These are phyloP conservation scores for Arremon aurantiirostris DNA, from an alignment of 2,797 vertebrate species.

Conservation along the genomic window DNA sequence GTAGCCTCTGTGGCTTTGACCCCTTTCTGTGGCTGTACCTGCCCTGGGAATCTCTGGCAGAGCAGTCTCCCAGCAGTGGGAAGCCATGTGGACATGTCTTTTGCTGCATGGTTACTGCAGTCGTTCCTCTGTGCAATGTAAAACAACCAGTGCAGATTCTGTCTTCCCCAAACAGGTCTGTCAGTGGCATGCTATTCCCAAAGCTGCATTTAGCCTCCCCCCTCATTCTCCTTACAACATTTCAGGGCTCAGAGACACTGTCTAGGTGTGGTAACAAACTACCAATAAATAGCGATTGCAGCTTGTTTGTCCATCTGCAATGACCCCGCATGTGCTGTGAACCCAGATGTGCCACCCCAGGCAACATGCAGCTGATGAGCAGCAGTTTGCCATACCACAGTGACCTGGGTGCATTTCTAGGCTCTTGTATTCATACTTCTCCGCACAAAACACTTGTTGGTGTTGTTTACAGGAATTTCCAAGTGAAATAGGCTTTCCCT, in stretches of 20 bases:
- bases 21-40: background rate
- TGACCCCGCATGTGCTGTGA: background rate
- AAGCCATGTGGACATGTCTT: background rate
- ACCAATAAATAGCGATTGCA: background rate
- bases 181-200: background rate
- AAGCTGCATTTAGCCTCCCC: background rate
- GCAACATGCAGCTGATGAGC: background rate
- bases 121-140: background rate
- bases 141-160: background rate
- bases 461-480: background rate
- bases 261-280: background rate
- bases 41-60: background rate
- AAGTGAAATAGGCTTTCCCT: background rate
- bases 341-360: background rate
- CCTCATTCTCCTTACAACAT: background rate
- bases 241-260: background rate
- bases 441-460: background rate
- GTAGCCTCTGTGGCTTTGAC: background rate
- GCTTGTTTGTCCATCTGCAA: background rate
- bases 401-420: background rate
- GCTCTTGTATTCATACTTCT: background rate
- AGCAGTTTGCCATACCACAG: background rate
- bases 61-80: background rate
- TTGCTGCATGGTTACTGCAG: background rate
- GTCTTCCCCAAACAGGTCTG: background rate